Conservation (phyloP, 2,113 vertebrate species). For the Sapajus apella region DNA sequence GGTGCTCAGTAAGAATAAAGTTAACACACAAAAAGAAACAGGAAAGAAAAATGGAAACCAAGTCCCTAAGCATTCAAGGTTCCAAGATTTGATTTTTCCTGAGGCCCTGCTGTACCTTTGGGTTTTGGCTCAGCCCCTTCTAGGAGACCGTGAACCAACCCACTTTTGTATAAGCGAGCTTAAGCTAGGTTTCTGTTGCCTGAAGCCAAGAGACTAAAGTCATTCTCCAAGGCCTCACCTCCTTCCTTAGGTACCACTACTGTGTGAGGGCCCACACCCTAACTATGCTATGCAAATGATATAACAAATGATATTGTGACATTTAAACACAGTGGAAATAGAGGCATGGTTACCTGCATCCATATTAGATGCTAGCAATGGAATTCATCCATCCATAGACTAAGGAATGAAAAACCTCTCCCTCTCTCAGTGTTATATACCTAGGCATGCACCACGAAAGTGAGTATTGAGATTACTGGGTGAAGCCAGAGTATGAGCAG, state of each 20-base stretch:
- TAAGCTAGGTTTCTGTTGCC: background rate
- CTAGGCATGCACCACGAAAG: background rate
- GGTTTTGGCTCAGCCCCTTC: background rate
- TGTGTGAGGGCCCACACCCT: too few species aligned
- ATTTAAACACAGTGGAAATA: background rate
- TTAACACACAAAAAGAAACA: background rate
- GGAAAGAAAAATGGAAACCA: too few species aligned
- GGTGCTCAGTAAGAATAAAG: background rate
- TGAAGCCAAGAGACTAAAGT: background rate
- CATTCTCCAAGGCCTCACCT: background rate
- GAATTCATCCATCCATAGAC: background rate
- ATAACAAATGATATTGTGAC: background rate
- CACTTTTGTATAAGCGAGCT: background rate
- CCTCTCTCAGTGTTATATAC: accelerated
- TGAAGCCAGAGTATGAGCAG: accelerated
- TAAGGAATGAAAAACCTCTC: background rate
- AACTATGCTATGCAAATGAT: too few species aligned
- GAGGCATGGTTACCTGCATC: background rate
- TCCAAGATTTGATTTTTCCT: background rate
- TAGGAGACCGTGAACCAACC: background rate
- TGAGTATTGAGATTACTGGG: background rate
- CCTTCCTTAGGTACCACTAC: background rate
- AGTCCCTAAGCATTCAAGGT: background rate
- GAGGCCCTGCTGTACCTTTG: background rate
- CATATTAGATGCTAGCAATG: background rate